Conservation (phyloP, 2,888 invertebrate genomes). For the Mesorhabditis spiculigera region DNA sequence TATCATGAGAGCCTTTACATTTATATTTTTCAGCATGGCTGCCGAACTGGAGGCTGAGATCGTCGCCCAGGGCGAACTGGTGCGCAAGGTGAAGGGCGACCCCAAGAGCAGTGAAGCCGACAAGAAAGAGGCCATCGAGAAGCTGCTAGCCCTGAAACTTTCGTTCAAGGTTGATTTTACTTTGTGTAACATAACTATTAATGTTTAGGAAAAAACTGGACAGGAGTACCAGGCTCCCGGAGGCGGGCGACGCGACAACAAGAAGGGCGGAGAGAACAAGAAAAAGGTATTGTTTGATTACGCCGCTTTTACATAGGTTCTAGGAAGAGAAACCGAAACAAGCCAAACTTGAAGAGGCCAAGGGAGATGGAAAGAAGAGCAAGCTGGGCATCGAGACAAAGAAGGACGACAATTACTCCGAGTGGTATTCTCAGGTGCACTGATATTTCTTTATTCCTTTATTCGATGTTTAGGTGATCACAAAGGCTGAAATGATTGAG, state of each 20-base stretch:
- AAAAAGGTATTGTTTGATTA: slow-evolving; percentile 10
- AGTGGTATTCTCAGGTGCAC: slow-evolving; percentile 82
- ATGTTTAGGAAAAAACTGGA: slow-evolving; percentile 65
- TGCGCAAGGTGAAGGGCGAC: slow-evolving; percentile 26
- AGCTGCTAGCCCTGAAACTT: slow-evolving; percentile 71
- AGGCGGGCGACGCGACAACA: slow-evolving; percentile 6
- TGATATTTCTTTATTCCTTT: slow-evolving; percentile 13
- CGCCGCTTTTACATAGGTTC: neutral
- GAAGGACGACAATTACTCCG: slow-evolving; percentile 86
- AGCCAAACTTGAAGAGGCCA: slow-evolving; percentile 14
- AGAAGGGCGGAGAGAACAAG: slow-evolving; percentile 13
- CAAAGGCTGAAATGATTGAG: slow-evolving; percentile 93
- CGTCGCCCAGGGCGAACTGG: slow-evolving; percentile 26
- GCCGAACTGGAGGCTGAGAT: slow-evolving; percentile 19
- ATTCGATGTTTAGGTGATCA: slow-evolving; percentile 66
- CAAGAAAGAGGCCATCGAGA: slow-evolving; percentile 67
- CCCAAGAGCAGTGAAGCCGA: slow-evolving; percentile 29
- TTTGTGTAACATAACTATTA: neutral
- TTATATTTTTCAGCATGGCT: slow-evolving; percentile 1
- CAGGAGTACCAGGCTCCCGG: slow-evolving; percentile 63
- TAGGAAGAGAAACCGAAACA: slow-evolving; percentile 23
- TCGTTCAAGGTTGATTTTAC: slow-evolving; percentile 66
- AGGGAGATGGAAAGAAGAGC: slow-evolving; percentile 73
- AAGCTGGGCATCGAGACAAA: slow-evolving; percentile 86
- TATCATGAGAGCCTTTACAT: no score